Conservation (phyloP, 2,113 vertebrate species). For the Aptenodytes patagonicus region DNA sequence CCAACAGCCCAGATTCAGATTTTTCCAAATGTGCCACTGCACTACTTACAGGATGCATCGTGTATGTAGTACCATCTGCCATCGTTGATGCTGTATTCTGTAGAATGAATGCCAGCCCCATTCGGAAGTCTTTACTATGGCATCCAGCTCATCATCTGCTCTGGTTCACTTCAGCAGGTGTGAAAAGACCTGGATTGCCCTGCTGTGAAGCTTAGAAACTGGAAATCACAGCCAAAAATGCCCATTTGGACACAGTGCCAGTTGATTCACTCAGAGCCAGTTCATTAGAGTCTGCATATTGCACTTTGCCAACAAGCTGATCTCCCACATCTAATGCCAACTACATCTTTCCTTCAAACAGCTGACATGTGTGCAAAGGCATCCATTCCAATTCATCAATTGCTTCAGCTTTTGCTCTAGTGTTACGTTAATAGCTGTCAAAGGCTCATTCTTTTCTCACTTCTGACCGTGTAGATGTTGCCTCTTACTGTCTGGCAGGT, state of each 20-base stretch:
- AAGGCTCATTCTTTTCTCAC: not conserved
- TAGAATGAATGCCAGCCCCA: constrained; percentile 32
- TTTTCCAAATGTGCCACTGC: constrained; percentile 24
- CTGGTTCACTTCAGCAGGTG: constrained; percentile 62
- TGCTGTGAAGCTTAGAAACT: constrained; percentile 43
- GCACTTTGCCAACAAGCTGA: constrained; percentile 28
- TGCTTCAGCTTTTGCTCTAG: constrained; percentile 37
- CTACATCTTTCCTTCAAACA: constrained; percentile 45
- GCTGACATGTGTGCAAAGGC: constrained; percentile 63
- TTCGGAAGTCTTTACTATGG: constrained; percentile 7
- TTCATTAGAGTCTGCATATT: constrained; percentile 50
- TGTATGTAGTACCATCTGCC: constrained; percentile 43
- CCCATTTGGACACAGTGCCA: constrained; percentile 62
- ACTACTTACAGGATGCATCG: not conserved
- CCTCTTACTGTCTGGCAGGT: not conserved
- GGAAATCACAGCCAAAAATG: constrained; percentile 44
- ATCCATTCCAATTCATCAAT: constrained; percentile 48
- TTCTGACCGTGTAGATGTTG: not conserved
- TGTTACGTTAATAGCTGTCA: not conserved
- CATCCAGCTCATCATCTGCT: constrained; percentile 55
- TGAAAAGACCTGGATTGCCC: constrained; percentile 56
- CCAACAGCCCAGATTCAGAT: constrained; percentile 4
- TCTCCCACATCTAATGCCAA: constrained; percentile 47
- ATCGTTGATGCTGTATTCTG: not conserved
- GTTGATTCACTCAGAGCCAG: constrained; percentile 51